A percentile compares a stretch with the other conserved stretches of the same genome.
Conservation (phyloP, 2,888 invertebrate species). For the Seira sanloemensis region DNA sequence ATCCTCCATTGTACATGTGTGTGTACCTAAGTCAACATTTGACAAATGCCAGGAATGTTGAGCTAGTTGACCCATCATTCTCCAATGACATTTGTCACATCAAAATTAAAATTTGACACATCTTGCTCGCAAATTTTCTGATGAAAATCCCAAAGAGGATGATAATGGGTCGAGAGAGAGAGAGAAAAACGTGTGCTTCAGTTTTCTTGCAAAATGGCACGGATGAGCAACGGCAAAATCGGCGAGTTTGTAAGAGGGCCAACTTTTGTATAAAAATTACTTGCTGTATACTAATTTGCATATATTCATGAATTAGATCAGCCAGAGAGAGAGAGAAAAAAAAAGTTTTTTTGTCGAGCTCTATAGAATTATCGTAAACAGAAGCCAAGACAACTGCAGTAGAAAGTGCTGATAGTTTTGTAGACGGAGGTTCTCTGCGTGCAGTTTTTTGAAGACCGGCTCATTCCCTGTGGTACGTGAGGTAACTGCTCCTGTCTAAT, state of each 20-base stretch:
- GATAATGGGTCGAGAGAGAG: too few relatives aligned
- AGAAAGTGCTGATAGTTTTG: background rate
- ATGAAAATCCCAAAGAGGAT: background rate
- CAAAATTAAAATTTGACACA: background rate
- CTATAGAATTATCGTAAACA: background rate
- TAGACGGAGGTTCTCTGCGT: conserved; percentile 2
- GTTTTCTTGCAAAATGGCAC: background rate
- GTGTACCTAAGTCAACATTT: background rate
- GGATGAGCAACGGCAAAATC: background rate
- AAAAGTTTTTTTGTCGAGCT: background rate
- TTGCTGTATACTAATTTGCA: conserved; percentile 42
- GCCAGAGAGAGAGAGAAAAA: too few relatives aligned
- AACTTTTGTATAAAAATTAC: background rate
- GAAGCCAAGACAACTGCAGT: background rate
- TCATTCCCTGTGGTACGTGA: conserved; percentile 28
- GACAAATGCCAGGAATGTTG: background rate
- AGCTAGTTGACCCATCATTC: too few relatives aligned
- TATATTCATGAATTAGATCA: conserved; percentile 57
- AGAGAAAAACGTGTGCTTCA: too few relatives aligned
- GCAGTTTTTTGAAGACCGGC: conserved; percentile 23
- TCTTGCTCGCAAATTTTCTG: too few relatives aligned
- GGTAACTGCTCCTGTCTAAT: conserved; percentile 62
- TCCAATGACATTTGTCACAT: background rate
- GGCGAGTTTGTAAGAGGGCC: background rate
- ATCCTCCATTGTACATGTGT: too few relatives aligned